A percentile compares a stretch with the other conserved stretches of the same genome.
Conservation (phyloP, 2,113 vertebrate species). For the Nothoprocta perdicaria region DNA sequence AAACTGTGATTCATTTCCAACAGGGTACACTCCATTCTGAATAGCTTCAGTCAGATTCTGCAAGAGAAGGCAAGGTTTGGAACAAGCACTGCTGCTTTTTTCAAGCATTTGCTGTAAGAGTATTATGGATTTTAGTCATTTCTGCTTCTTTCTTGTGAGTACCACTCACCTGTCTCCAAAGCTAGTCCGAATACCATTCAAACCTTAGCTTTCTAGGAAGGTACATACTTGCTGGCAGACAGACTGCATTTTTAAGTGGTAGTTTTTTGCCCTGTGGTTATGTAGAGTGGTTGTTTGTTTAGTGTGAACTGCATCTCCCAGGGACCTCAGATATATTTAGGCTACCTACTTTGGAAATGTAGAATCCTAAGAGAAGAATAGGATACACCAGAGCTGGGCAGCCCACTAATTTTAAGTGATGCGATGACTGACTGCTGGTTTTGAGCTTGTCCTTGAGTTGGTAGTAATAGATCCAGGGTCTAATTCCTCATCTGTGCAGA, state of each 20-base stretch:
- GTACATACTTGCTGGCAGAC: rapidly evolving
- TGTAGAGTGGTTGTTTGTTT: background rate
- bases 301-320: too few relatives aligned
- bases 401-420: background rate
- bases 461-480: background rate
- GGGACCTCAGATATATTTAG: background rate
- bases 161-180: background rate
- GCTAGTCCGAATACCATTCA: background rate
- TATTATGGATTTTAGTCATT: background rate
- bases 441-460: background rate
- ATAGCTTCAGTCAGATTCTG: slow-evolving; percentile 70
- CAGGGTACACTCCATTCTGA: slow-evolving; percentile 68
- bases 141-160: background rate
- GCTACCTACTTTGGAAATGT: background rate
- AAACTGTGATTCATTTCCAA: slow-evolving; percentile 38
- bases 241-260: background rate
- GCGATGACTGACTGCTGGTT: background rate
- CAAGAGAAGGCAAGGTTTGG: background rate
- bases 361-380: background rate
- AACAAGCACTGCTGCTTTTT: background rate
- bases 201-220: background rate
- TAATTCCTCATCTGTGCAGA: background rate
- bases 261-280: background rate
- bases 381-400: background rate
- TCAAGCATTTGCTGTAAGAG: background rate